Percentiles rank a stretch among this genome's conserved stretches.
Conservation (phyloP, 35 echinoderm and acorn worm genomes). For the Apostichopus japonicus region DNA sequence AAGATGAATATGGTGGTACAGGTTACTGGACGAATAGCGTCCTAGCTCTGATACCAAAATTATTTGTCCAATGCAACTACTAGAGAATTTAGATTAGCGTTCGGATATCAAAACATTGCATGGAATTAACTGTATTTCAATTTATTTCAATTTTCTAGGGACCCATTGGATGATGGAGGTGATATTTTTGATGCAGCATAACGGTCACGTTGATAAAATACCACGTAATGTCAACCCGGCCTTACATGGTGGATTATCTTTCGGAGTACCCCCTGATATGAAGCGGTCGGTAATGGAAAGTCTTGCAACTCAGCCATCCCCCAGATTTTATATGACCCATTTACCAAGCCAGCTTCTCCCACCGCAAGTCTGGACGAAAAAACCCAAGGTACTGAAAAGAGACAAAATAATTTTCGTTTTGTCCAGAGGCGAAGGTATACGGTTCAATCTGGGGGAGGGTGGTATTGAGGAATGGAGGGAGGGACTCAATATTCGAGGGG, state of each 20-base stretch:
- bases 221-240: not conserved
- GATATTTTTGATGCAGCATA: not conserved
- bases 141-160: not conserved
- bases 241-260: not conserved
- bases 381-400: conserved; percentile 6
- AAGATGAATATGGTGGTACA: too few species aligned
- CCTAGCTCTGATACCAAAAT: too few species aligned
- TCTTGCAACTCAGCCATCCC: conserved; percentile 10
- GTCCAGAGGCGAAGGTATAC: too few species aligned
- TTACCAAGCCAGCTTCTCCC: conserved; percentile 10
- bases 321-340: conserved; percentile 17
- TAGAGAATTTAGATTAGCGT: too few species aligned
- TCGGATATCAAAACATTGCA: too few species aligned
- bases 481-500: too few species aligned
- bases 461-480: too few species aligned
- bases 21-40: too few species aligned
- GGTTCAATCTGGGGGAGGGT: too few species aligned
- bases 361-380: conserved; percentile 19
- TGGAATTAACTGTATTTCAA: too few species aligned
- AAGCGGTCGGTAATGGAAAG: not conserved
- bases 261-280: not conserved
- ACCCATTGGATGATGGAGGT: conserved; percentile 48
- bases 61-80: too few species aligned
- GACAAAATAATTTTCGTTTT: too few species aligned
- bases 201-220: conserved; percentile 17